A percentile compares a stretch with the other conserved stretches of the same genome.
Evolutionary conservation across 1,140 invertebrate genomes (phyloP).

Genomic region (Calycopis cecrops): DNA sequence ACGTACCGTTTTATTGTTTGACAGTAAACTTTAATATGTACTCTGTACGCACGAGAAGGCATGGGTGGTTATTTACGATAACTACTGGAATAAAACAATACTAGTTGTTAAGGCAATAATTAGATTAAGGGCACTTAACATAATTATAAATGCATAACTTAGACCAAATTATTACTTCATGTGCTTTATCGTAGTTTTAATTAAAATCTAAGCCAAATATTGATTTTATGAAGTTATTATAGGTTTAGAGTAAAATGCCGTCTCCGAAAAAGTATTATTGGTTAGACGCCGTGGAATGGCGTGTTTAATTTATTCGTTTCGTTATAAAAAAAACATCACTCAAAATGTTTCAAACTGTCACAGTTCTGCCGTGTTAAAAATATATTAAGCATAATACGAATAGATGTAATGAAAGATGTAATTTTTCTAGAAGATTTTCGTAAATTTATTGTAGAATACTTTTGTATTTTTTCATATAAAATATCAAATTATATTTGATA

Average conservation of each 20-base stretch:
- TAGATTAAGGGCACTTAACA: slow-evolving; percentile 69
- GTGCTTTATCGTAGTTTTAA: slow-evolving; percentile 70
- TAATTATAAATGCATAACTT: slow-evolving; percentile 68
- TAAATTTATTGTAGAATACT: slow-evolving; percentile 62
- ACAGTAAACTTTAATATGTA: too few species aligned
- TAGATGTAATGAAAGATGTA: slow-evolving; percentile 54
- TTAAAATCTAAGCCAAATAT: slow-evolving; percentile 74
- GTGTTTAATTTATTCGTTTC: slow-evolving; percentile 61
- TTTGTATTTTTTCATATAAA: slow-evolving; percentile 72
- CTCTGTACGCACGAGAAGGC: slow-evolving; percentile 26
- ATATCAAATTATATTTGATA: slow-evolving; percentile 66
- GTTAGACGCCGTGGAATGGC: slow-evolving; percentile 44
- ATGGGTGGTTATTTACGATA: slow-evolving; percentile 44
- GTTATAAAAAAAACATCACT: slow-evolving; percentile 28
- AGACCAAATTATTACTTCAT: slow-evolving; percentile 73
- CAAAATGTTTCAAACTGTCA: slow-evolving; percentile 26
- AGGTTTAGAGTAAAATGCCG: slow-evolving; percentile 53
- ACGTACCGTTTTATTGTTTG: neutral
- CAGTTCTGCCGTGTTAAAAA: slow-evolving; percentile 21
- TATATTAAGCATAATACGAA: slow-evolving; percentile 67
- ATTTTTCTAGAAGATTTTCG: slow-evolving; percentile 65
- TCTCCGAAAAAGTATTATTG: slow-evolving; percentile 69
- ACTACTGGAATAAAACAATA: slow-evolving; percentile 56
- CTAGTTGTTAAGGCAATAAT: slow-evolving; percentile 66
- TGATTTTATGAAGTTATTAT: slow-evolving; percentile 65